phyloP scores from a whole-genome alignment of 1,140 invertebrate genomes.

The Brachionus paranguensis region DNA sequence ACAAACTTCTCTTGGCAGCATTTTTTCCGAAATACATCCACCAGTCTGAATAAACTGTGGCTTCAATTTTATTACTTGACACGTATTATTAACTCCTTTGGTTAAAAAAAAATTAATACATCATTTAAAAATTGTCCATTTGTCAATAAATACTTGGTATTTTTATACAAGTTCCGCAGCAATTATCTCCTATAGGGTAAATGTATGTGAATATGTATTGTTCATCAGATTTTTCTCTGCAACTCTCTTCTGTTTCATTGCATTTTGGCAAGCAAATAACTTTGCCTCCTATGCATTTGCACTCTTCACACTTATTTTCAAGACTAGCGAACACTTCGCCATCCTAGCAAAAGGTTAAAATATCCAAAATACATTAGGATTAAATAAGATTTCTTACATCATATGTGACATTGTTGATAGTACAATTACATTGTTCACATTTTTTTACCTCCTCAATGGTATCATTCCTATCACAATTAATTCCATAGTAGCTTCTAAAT shows the following conservation, averaged over 20 bases:
- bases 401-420: not conserved
- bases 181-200: not conserved
- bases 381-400: not conserved
- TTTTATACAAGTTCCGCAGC: conserved; percentile 1
- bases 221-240: not conserved
- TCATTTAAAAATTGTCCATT: not conserved
- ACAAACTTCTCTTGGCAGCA: conserved; percentile 29
- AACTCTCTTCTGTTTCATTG: not conserved
- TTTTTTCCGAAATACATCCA: conserved; percentile 27
- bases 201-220: not conserved
- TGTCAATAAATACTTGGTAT: not conserved
- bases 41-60: not conserved
- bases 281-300: not conserved
- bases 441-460: not conserved
- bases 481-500: conserved; percentile 24
- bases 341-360: not conserved
- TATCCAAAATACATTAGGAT: not conserved
- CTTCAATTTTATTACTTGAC: not conserved
- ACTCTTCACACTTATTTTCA: conserved; percentile 14
- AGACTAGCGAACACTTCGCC: not conserved
- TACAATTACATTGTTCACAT: conserved; percentile 8
- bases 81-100: not conserved
- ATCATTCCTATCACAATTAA: conserved; percentile 9
- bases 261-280: not conserved
- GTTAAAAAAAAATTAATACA: not conserved